A percentile compares a stretch with the other conserved stretches of the same genome.
These are phyloP conservation scores for Gavialis gangeticus DNA, from an alignment of 2,113 vertebrate species.

Conservation along the genomic window DNA sequence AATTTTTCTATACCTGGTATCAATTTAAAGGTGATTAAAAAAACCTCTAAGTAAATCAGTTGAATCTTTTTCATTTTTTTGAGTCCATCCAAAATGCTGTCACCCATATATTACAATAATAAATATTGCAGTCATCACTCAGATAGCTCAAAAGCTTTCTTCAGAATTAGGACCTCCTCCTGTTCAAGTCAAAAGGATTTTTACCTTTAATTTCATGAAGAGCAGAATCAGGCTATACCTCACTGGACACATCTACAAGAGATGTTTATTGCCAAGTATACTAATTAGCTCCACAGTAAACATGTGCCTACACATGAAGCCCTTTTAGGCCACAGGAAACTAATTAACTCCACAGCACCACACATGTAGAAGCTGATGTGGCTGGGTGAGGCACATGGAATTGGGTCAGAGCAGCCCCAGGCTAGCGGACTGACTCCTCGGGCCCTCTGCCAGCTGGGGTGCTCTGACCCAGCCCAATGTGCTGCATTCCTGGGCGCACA, in stretches of 20 bases:
- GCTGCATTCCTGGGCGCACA: no score
- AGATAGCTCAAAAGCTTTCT: accelerated
- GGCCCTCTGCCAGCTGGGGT: no score
- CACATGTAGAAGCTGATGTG: no score
- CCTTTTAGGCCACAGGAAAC: no score
- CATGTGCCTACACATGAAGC: no score
- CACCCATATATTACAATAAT: accelerated
- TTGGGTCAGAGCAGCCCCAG: no score
- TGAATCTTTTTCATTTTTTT: not conserved
- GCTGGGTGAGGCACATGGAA: no score
- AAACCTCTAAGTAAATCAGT: not conserved
- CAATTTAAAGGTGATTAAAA: not conserved
- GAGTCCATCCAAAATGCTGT: not conserved
- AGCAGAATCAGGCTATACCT: not conserved
- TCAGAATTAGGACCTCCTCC: not conserved
- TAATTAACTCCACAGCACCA: no score
- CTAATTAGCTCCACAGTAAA: no score
- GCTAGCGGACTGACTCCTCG: no score
- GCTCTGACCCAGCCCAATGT: no score
- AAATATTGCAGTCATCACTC: not conserved
- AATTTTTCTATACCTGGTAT: accelerated
- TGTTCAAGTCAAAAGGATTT: accelerated
- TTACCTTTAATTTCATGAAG: not conserved
- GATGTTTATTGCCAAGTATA: no score
- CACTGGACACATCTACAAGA: not conserved